These are phyloP conservation scores for Megaceryle alcyon DNA, from an alignment of 2,797 vertebrate genomes.

Conservation along the genomic window DNA sequence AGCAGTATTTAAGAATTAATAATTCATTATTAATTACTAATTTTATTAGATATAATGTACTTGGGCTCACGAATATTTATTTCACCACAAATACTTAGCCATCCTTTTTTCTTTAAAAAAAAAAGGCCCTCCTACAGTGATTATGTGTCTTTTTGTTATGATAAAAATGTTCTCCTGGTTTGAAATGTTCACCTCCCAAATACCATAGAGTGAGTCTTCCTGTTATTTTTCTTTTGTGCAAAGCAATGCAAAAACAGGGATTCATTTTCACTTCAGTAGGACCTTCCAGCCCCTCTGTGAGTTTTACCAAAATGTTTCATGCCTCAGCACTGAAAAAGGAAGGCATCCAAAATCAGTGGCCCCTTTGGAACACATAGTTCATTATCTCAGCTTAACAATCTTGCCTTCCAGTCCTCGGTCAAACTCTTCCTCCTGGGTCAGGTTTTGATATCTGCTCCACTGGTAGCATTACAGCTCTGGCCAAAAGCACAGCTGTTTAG, in stretches of 20 bases:
- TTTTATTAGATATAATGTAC: slow-evolving; percentile 37
- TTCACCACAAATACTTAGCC: background rate
- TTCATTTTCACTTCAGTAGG: slow-evolving; percentile 1
- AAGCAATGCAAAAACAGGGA: background rate
- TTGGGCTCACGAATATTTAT: background rate
- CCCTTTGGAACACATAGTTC: background rate
- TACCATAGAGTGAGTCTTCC: background rate
- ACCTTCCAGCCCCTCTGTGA: background rate
- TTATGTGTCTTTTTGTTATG: background rate
- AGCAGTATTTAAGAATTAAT: slow-evolving; percentile 32
- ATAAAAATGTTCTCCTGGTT: slow-evolving; percentile 1
- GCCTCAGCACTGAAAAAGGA: background rate
- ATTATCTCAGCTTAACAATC: background rate
- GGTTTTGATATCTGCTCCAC: background rate
- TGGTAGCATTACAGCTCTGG: background rate
- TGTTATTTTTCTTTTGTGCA: background rate
- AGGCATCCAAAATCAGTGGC: background rate
- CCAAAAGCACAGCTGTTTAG: background rate
- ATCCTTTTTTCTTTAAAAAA: background rate
- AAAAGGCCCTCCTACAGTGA: background rate
- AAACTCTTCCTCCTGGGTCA: background rate
- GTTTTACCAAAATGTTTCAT: background rate
- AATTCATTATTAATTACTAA: slow-evolving; percentile 48
- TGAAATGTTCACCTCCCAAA: background rate
- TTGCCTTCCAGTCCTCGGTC: background rate